phyloP scores from a whole-genome alignment of 2,797 vertebrate genomes.

The Sylvia borin region DNA sequence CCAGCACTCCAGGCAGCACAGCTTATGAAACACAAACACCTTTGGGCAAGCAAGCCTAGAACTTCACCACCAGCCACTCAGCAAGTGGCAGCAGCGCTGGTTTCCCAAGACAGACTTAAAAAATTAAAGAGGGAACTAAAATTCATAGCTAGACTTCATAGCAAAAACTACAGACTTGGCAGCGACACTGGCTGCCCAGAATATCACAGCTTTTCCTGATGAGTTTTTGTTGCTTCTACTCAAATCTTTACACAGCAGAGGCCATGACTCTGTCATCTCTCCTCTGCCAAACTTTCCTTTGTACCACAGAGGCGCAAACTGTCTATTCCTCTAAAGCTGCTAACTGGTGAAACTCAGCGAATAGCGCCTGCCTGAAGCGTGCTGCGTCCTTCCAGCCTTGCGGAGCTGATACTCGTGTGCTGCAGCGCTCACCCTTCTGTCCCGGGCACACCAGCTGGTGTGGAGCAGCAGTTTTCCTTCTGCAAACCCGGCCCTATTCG shows the following conservation, averaged over 20 bases:
- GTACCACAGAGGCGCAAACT: background rate
- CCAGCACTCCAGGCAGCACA: background rate
- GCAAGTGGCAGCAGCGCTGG: background rate
- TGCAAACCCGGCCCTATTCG: background rate
- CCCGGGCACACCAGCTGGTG: fast-evolving
- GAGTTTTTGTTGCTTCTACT: background rate
- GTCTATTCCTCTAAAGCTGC: background rate
- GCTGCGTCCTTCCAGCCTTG: background rate
- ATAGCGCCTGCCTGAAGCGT: background rate
- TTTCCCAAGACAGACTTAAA: background rate
- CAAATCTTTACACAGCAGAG: background rate
- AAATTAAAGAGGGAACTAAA: background rate
- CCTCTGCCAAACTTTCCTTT: background rate
- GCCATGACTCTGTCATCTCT: background rate
- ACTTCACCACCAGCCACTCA: background rate
- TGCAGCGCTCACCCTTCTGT: background rate
- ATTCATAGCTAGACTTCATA: background rate
- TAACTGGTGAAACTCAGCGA: background rate
- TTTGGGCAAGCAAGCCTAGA: fast-evolving
- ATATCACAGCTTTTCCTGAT: background rate
- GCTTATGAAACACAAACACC: background rate
- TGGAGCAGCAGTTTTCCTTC: background rate
- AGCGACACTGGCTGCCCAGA: background rate
- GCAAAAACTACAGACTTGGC: background rate
- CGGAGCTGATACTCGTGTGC: background rate